Percentiles rank a stretch among this genome's conserved stretches.
Evolutionary conservation across 64 coral and sea anemone species (phyloP).

Genomic region (Exaiptasia diaphana): DNA sequence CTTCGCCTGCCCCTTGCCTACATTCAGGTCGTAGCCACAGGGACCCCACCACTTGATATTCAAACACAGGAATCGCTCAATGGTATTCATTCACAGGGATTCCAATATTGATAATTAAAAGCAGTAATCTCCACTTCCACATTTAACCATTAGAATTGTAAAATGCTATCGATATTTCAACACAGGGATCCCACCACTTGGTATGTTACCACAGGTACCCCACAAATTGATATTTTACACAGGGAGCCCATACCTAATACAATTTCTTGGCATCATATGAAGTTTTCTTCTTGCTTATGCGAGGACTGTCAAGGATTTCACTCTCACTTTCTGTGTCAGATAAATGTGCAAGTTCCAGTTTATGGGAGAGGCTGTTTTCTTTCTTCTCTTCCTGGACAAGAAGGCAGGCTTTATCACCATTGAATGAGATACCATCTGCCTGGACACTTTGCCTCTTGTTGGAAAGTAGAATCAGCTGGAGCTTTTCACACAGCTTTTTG

Average conservation of each 20-base stretch:
- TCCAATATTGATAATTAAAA: too few species aligned
- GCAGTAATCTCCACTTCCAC: too few species aligned
- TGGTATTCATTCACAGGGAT: too few species aligned
- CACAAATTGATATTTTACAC: too few species aligned
- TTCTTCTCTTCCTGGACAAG: constrained; percentile 23
- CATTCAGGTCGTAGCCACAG: too few species aligned
- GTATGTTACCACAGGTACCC: constrained; percentile 4
- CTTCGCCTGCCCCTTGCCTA: too few species aligned
- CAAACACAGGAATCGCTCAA: too few species aligned
- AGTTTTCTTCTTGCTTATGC: not conserved
- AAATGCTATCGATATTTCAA: too few species aligned
- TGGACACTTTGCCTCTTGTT: constrained; percentile 51
- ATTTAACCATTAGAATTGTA: too few species aligned
- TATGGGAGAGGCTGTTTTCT: constrained; percentile 17
- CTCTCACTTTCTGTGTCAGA: constrained; percentile 91
- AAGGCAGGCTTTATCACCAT: not conserved
- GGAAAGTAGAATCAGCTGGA: constrained; percentile 69
- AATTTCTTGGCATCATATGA: not conserved
- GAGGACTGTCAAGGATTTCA: constrained; percentile 58
- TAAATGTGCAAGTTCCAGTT: constrained; percentile 57
- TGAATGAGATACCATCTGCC: constrained; percentile 10
- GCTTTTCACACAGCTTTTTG: constrained; percentile 94
- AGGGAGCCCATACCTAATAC: too few species aligned
- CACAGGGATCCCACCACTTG: too few species aligned
- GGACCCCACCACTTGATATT: too few species aligned